Evolutionary conservation across 2,113 vertebrate species (phyloP), one percentile per base, ranked within the genome.

Genomic region (Phrynosoma blainvillii): DNA sequence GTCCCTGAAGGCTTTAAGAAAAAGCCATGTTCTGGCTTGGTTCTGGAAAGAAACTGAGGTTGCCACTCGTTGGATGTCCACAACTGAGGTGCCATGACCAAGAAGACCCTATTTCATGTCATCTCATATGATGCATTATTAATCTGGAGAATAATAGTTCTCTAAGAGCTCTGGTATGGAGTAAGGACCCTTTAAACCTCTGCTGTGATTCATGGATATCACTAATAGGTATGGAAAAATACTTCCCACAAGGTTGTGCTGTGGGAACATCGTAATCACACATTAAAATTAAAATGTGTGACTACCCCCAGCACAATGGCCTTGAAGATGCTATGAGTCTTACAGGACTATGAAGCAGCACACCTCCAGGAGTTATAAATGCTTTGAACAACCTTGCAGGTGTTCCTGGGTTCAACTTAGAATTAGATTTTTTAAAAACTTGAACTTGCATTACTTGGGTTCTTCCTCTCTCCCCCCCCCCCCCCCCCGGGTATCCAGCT

Each of bases 381-480:
- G 65, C 23, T 40, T 79, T 71, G 76, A 86, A 70, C 27, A 47
- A 8, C 16, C 27, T 47, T 66, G 40, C 40, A 52, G 30, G 40
- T 36, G 40, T 52, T 27, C 36, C 30, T 70, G 32, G n/a, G 0
- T 32, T 70, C 47, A 79, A 27, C 7, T 66, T 54, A 66, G 21
- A 86, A 52, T 21, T 74, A 16, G 18, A 56, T 27, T 77, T 76
- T 77, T 79, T 14, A 52, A n/a, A 65, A 68, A 8, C 42, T 78
- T 4, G 25, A 23, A 70, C 79, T 40, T 7, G 1, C 30, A 0
- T 0, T n/a, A 0, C 85, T 32, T 7, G 1, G 1, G 0, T 32
- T 0, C 85, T 18, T n/a, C n/a, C n/a, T n/a, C n/a, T n/a, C n/a
- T n/a, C n/a, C n/a, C n/a, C n/a, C n/a, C n/a, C n/a, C 14, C 79